phyloP scores from a whole-genome alignment of 1,140 invertebrate genomes.

The Probaryconus sp. region DNA sequence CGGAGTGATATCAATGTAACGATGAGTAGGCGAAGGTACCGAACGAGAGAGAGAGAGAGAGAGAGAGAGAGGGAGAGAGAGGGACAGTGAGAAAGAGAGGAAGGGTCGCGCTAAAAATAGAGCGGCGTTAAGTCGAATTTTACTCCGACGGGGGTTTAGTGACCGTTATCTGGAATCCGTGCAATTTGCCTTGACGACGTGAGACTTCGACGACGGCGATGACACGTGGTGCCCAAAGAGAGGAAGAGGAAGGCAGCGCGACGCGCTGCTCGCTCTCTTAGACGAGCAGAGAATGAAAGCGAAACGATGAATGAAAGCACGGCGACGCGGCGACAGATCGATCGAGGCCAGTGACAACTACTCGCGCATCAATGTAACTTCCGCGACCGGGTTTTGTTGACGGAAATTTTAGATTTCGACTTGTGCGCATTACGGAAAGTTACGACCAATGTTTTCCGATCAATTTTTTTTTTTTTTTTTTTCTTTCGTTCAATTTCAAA shows the following conservation, averaged over 20 bases:
- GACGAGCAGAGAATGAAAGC: conserved; percentile 55
- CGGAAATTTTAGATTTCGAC: too few relatives aligned
- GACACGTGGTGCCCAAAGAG: conserved; percentile 31
- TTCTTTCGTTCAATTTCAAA: too few relatives aligned
- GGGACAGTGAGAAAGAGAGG: too few relatives aligned
- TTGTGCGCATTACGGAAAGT: too few relatives aligned
- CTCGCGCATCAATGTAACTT: conserved; percentile 7
- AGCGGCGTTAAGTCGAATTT: neutral
- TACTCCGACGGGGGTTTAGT: neutral
- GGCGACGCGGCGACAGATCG: conserved; percentile 61
- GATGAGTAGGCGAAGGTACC: too few relatives aligned
- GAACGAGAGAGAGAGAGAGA: too few relatives aligned
- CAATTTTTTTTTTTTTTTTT: too few relatives aligned
- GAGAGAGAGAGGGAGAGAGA: too few relatives aligned
- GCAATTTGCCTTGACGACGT: too few relatives aligned
- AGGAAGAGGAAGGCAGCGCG: conserved; percentile 34
- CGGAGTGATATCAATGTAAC: conserved; percentile 11
- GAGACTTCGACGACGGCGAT: conserved; percentile 35
- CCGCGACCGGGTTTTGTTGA: too few relatives aligned
- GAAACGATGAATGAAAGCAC: conserved; percentile 64
- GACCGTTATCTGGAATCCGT: neutral
- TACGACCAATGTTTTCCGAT: too few relatives aligned
- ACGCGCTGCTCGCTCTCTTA: conserved; percentile 8
- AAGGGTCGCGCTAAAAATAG: conserved; percentile 19
- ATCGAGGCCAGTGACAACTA: conserved; percentile 61